Evolutionary conservation across 2,888 invertebrate species (phyloP).

Genomic region (Colostygia pectinataria): DNA sequence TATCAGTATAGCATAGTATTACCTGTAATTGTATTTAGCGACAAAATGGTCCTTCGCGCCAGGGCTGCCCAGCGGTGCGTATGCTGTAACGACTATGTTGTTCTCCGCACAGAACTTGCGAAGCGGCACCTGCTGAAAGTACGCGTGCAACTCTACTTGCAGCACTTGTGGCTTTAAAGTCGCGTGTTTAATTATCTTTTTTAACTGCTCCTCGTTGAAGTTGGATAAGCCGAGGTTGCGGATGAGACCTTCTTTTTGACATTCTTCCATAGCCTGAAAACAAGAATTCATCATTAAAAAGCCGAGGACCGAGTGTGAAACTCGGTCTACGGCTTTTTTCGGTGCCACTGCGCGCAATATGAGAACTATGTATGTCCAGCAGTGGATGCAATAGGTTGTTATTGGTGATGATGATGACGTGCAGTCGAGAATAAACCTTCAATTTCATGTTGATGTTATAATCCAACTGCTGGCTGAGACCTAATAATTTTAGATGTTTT

Average conservation of each 20-base stretch:
- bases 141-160: conserved; percentile 90
- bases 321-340: too few relatives aligned
- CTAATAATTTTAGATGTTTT: too few relatives aligned
- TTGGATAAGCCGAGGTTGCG: conserved; percentile 92
- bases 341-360: too few relatives aligned
- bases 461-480: too few relatives aligned
- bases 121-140: conserved; percentile 87
- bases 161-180: conserved; percentile 87
- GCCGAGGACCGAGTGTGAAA: too few relatives aligned
- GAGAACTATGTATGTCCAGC: too few relatives aligned
- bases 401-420: too few relatives aligned
- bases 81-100: conserved; percentile 86
- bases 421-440: too few relatives aligned
- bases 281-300: too few relatives aligned
- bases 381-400: too few relatives aligned
- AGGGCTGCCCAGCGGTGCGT: conserved; percentile 88
- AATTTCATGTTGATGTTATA: too few relatives aligned
- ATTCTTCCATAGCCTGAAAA: conserved; percentile 86
- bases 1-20: too few relatives aligned
- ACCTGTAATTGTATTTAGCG: conserved; percentile 85
- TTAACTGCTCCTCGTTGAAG: conserved; percentile 87
- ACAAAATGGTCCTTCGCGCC: conserved; percentile 85
- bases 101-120: conserved; percentile 84
- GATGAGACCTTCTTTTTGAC: conserved; percentile 84
- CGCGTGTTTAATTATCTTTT: conserved; percentile 82